These are phyloP conservation scores for Solenopsis fugax DNA, from an alignment of 1,140 invertebrate species.

Conservation along the genomic window DNA sequence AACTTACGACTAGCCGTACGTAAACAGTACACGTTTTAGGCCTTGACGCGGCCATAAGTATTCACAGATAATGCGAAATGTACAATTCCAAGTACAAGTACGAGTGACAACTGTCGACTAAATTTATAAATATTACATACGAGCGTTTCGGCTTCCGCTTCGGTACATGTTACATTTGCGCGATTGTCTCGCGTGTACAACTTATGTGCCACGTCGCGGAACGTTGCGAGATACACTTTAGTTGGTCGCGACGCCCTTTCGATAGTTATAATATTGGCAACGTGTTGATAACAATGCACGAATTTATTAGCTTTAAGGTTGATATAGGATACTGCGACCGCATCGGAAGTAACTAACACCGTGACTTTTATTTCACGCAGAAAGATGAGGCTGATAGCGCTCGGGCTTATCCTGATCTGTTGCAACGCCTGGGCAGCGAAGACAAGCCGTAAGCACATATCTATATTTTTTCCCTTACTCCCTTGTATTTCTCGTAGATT, in stretches of 20 bases:
- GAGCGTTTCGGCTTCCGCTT: neutral
- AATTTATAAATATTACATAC: neutral
- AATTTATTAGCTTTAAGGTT: neutral
- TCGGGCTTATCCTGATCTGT: conserved; percentile 1
- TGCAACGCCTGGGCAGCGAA: neutral
- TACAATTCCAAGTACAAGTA: neutral
- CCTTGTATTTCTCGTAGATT: neutral
- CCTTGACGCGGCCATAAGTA: neutral
- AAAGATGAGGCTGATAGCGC: neutral
- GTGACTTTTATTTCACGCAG: neutral
- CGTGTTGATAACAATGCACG: neutral
- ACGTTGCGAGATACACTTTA: neutral
- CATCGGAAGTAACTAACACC: neutral
- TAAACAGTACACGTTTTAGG: neutral
- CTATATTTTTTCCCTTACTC: neutral
- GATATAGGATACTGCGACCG: neutral
- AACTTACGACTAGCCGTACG: neutral
- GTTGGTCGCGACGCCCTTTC: neutral
- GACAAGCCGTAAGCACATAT: neutral
- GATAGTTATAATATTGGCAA: neutral
- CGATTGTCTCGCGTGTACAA: too few species aligned
- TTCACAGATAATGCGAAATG: neutral
- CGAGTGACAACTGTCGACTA: neutral
- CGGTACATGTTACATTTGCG: neutral
- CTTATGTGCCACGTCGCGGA: too few species aligned